Evolutionary conservation across 2,888 invertebrate species (phyloP), one percentile per base, ranked within the genome.

Genomic region (Patella ulyssiponensis): DNA sequence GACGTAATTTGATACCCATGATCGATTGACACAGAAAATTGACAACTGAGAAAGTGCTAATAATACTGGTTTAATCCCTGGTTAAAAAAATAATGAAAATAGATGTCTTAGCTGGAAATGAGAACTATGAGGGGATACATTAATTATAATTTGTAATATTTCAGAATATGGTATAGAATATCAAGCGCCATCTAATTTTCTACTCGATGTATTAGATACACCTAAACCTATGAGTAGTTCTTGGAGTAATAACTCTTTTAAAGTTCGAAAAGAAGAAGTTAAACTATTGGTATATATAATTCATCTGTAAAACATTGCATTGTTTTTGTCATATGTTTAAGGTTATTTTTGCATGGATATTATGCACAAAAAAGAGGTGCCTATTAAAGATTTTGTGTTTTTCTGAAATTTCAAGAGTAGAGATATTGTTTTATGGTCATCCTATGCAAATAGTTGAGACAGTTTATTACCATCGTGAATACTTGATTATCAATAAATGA

Each of bases 111-210:
- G 1, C 9, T 44, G 7, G 44, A 44, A 9, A 1, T 1, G 44
- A 44, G 44, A 9, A 44, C 44, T 44, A 0, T 44, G 44, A 7
- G 7, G 44, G 1, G 0, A 1, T 44, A 44, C 44, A 44, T 9
- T 9, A 20, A 54, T 5, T 73, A n/a, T 64, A 54, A 76, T 54
- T 44, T 23, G 20, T 77, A 15, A 71, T 15, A 69, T 78, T 79
- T n/a, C 81, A 90, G 90, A 88, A 77, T 82, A 83, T 83, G 84
- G 82, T 14, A 78, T 88, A 56, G 88, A 89, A 23, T 90, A 90
- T 76, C 79, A 86, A 53, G 86, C 90, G 1, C 89, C 90, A 0
- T 89, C 90, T 51, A 88, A 87, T 53, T 88, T 86, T 75, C 83
- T 88, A 74, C 81, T 89, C 56, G 81, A 86, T 52, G 84, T 88